Evolutionary conservation across 1,140 invertebrate genomes (phyloP), one percentile per base, ranked within the genome.

Genomic region (Uloborus diversus): DNA sequence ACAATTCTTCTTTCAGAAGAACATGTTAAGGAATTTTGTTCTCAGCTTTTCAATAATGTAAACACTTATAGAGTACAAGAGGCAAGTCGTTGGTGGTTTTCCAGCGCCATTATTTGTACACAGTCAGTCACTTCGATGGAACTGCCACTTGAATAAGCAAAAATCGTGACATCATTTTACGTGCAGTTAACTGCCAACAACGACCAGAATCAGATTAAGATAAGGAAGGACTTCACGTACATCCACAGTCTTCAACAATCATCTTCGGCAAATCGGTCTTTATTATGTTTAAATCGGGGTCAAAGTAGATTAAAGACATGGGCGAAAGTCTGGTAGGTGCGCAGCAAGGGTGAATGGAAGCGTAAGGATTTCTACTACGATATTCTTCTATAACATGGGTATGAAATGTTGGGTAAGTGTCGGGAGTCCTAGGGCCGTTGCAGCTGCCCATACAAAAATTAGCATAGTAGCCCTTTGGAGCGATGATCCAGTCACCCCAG

Each of bases 401-500:
- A 88, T 95, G 93, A 87, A 94, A 94, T 85, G 92, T 94, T 85
- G 92, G 62, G 88, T 93, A 95, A 42, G 93, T 92, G 86, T 94
- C 93, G 23, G 93, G 93, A 25, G 93, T 94, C 64, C 93, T 90
- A 84, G 91, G 90, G 3, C 89, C 87, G 32, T 91, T 91, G 86
- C 95, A 97, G 83, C 95, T 93, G 57, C 95, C 95, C 83, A 92
- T 91, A 87, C 96, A 97, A 87, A 96, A 97, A 87, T 96, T 96
- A n/a, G 95, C 95, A 86, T 94, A 94, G 87, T 97, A 96, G 53
- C 91, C 91, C 66, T 85, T 86, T 4, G 95, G 95, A 42, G 94
- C 94, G 80, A 97, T 96, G 84, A 98, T 95, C 94, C 94, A 96
- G 88, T 96, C 94, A 85, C 96, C 94, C 95, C 95, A 97, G 70